Evolutionary conservation across 2,888 invertebrate species (phyloP).

Genomic region (Agonopterix subpropinquella): DNA sequence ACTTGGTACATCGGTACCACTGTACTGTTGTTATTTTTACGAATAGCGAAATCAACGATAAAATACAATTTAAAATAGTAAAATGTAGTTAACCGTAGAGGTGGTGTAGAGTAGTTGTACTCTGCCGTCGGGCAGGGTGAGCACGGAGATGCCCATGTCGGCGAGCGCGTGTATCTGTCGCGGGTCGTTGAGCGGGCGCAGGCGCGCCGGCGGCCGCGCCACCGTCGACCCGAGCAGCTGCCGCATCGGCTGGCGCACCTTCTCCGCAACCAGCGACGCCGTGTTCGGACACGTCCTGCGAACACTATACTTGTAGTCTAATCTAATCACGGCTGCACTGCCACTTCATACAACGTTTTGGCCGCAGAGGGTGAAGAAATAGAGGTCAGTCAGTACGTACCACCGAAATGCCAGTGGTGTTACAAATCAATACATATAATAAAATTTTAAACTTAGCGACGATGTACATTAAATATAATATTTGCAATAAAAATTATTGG

Average conservation of each 20-base stretch:
- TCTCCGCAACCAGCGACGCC: constrained; percentile 87
- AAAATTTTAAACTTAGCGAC: no score
- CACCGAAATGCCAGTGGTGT: no score
- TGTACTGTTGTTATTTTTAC: no score
- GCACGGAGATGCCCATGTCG: constrained; percentile 96
- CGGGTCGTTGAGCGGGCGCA: constrained; percentile 88
- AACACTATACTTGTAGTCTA: not conserved
- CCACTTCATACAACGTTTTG: no score
- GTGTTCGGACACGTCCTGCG: constrained; percentile 89
- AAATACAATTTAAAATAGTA: not conserved
- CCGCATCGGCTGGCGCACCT: constrained; percentile 87
- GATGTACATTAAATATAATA: no score
- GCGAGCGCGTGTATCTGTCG: constrained; percentile 91
- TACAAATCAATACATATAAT: no score
- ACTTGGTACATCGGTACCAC: no score
- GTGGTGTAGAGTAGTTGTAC: constrained; percentile 94
- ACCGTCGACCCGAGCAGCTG: constrained; percentile 86
- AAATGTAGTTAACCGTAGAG: constrained; percentile 82
- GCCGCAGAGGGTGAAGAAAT: no score
- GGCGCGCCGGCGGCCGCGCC: constrained; percentile 79
- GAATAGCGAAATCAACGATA: no score
- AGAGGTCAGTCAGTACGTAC: no score
- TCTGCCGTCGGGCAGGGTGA: constrained; percentile 91
- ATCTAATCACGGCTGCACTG: no score
- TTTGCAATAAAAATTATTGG: no score